These are phyloP conservation scores for Onychorhynchus coronatus DNA, from an alignment of 2,113 vertebrate genomes.

Conservation along the genomic window DNA sequence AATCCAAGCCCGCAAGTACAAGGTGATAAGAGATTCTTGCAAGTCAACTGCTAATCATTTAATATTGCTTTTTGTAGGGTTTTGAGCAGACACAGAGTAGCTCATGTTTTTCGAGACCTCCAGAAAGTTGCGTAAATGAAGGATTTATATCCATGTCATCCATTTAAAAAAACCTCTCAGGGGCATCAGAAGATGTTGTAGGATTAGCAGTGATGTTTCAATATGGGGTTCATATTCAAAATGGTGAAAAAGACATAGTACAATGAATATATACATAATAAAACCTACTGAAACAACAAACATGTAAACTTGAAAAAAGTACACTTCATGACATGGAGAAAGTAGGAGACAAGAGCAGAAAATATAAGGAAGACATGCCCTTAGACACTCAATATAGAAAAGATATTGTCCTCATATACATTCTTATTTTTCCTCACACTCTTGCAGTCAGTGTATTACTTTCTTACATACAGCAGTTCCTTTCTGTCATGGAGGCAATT, in stretches of 20 bases:
- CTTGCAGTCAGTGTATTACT: neutral
- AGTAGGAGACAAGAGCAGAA: neutral
- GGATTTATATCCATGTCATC: neutral
- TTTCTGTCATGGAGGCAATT: conserved; percentile 24
- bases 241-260: neutral
- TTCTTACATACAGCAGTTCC: neutral
- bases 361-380: neutral
- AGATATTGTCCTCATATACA: neutral
- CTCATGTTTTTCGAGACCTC: neutral
- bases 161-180: neutral
- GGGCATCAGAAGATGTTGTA: neutral
- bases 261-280: neutral
- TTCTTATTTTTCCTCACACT: conserved; percentile 26
- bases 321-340: neutral
- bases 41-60: neutral
- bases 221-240: neutral
- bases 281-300: neutral
- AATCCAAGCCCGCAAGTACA: neutral
- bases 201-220: neutral
- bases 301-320: neutral
- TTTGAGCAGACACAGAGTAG: neutral
- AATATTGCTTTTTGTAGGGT: neutral
- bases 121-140: neutral
- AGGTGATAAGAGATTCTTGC: neutral
- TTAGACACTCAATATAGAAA: conserved; percentile 5